phyloP scores from a whole-genome alignment of 2,888 invertebrate genomes.

The Spatulosminthurus flaviceps region DNA sequence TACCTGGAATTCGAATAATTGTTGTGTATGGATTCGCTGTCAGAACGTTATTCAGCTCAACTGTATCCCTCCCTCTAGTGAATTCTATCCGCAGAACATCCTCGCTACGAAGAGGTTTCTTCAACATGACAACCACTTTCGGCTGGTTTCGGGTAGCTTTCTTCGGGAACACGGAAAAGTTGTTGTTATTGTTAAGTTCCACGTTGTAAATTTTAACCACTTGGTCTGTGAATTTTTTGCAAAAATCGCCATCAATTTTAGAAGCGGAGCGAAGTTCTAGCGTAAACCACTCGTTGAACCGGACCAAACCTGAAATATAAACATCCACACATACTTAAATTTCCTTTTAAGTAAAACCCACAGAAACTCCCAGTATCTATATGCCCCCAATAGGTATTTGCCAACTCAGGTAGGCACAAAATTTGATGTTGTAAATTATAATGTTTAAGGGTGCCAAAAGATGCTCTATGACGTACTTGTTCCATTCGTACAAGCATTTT shows the following conservation, averaged over 20 bases:
- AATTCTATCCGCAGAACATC: conserved; percentile 58
- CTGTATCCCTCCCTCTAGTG: conserved; percentile 51
- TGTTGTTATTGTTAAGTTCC: conserved; percentile 57
- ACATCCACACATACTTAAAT: conserved; percentile 32
- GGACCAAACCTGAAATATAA: conserved; percentile 59
- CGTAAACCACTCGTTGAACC: conserved; percentile 61
- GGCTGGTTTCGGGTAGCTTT: conserved; percentile 61
- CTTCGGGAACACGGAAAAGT: conserved; percentile 62
- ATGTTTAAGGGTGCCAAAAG: too few relatives aligned
- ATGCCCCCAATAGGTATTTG: too few relatives aligned
- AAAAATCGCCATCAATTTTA: conserved; percentile 60
- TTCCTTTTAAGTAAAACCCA: too few relatives aligned
- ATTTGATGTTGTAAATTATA: too few relatives aligned
- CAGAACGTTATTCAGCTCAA: conserved; percentile 44
- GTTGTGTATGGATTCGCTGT: conserved; percentile 59
- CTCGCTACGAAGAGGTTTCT: conserved; percentile 54
- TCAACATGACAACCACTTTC: conserved; percentile 58
- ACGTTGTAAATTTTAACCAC: conserved; percentile 61
- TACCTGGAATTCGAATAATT: conserved; percentile 61
- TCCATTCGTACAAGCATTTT: too few relatives aligned
- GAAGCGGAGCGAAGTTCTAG: conserved; percentile 58
- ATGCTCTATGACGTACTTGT: too few relatives aligned
- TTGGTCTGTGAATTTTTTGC: conserved; percentile 62
- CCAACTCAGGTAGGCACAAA: too few relatives aligned
- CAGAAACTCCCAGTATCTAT: too few relatives aligned